Base-by-base conservation (phyloP, 2,888 invertebrate species). In the Ptychoptera contaminata region DNA sequence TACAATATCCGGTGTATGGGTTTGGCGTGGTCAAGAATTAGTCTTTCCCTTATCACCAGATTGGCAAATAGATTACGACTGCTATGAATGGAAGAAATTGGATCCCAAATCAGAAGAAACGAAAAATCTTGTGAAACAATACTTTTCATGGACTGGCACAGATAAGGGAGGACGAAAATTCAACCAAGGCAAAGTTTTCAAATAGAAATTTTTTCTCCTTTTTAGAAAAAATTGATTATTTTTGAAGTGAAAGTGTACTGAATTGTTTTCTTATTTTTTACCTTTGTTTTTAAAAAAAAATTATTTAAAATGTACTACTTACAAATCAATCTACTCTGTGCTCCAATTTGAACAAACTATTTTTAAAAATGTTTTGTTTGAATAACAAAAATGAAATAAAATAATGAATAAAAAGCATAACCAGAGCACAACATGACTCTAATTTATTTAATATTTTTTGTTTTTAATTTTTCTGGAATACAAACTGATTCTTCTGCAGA, bases 111-210 rank as follows among this genome's bases (percentile, higher is more conserved):
- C 73, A 44, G 77, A 77, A 46, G 81, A 83, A 58, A 91, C 92
- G 44, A 93, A 91, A 72, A 73, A 81, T 54, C 63, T 92, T 46
- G 88, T 97, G 11, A 69, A 78, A 51, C 82, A 92, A 58, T 96
- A 94, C 70, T 83, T 96, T 67, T 76, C 84, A 37, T 93, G 92
- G 92, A 72, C 74, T 54, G 94, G 93, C 49, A 65, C 72, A 15
- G 91, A 96, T 67, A 85, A 83, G 62, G 65, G 74, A 43, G 96
- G 92, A 47, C 85, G 93, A 62, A 76, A 80, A 62, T 94, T 96
- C 76, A 94, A 93, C 72, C 92, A 97, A 74, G 98, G 97, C 68
- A 98, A 98, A 74, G 86, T 97, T 68, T 98, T 96, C 76, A 98
- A 98, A 73, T 98, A 78, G 76, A 60, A 46, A 35, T 42, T 36